Percentiles rank a stretch among this genome's conserved stretches.
Evolutionary conservation across 2,797 vertebrate species (phyloP).

Genomic region (Alauda arvensis): DNA sequence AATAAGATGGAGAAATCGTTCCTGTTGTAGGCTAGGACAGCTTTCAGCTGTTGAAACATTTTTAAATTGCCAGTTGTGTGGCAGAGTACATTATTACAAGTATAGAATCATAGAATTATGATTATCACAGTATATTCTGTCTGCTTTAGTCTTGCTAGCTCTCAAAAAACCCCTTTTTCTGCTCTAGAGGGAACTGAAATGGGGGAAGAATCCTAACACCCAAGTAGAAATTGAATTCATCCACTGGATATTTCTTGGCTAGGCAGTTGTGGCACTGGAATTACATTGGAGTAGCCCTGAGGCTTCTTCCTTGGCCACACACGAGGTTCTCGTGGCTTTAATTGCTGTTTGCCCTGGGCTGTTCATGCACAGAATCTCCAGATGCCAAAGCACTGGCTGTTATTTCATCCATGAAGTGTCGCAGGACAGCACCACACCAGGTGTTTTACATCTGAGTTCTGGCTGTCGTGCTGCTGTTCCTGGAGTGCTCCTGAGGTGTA

Average conservation of each 20-base stretch:
- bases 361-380: background rate
- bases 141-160: background rate
- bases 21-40: background rate
- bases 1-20: background rate
- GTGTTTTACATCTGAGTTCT: background rate
- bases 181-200: background rate
- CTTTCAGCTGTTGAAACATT: background rate
- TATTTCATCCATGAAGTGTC: background rate
- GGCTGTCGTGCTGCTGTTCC: background rate
- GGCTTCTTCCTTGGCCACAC: background rate
- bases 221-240: background rate
- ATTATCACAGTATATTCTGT: background rate
- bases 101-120: background rate
- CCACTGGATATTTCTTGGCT: background rate
- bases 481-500: background rate
- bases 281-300: background rate
- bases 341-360: background rate
- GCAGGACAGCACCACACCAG: background rate
- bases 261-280: background rate
- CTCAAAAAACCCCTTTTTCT: background rate
- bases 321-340: background rate
- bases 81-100: background rate
- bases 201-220: background rate
- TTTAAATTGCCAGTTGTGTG: background rate
- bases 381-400: background rate